These are phyloP conservation scores for Drosophila takahashii DNA, from an alignment of 1,140 invertebrate genomes.

Conservation along the genomic window DNA sequence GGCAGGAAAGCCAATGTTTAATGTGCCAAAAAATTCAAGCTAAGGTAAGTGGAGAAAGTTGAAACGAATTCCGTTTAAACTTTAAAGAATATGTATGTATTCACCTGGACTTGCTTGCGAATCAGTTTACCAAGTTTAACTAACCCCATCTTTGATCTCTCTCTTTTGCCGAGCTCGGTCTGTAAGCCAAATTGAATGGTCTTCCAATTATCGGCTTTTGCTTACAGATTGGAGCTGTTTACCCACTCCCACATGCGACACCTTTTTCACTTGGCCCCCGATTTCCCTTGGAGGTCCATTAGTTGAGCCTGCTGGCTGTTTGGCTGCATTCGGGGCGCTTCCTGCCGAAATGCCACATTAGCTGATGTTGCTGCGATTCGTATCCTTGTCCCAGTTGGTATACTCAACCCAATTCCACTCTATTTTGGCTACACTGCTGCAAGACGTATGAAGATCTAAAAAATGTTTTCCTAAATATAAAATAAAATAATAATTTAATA, in stretches of 20 bases:
- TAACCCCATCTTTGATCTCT: not conserved
- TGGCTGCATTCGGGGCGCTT: slow-evolving; percentile 32
- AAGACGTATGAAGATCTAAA: not conserved
- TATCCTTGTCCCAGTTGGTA: slow-evolving; percentile 24
- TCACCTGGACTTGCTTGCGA: not conserved
- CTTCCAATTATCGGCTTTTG: slow-evolving; percentile 41
- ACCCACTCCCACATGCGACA: not conserved
- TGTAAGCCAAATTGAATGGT: slow-evolving; percentile 22
- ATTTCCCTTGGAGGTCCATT: slow-evolving; percentile 40
- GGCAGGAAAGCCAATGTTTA: slow-evolving; percentile 4
- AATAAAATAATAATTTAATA: too few relatives aligned
- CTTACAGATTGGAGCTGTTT: slow-evolving; percentile 14
- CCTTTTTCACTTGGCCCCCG: not conserved
- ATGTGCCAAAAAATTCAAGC: not conserved
- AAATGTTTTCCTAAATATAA: not conserved
- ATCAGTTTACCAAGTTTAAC: not conserved
- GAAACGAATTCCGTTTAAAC: not conserved
- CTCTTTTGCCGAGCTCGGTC: too few relatives aligned
- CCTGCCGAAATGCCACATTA: slow-evolving; percentile 69
- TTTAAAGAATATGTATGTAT: not conserved
- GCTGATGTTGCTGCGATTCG: slow-evolving; percentile 46
- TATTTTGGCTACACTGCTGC: slow-evolving; percentile 7
- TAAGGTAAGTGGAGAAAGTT: not conserved
- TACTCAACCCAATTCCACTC: slow-evolving; percentile 25
- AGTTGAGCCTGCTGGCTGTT: slow-evolving; percentile 37